phyloP scores from a whole-genome alignment of 2,888 invertebrate genomes.

The Myopa testacea region DNA sequence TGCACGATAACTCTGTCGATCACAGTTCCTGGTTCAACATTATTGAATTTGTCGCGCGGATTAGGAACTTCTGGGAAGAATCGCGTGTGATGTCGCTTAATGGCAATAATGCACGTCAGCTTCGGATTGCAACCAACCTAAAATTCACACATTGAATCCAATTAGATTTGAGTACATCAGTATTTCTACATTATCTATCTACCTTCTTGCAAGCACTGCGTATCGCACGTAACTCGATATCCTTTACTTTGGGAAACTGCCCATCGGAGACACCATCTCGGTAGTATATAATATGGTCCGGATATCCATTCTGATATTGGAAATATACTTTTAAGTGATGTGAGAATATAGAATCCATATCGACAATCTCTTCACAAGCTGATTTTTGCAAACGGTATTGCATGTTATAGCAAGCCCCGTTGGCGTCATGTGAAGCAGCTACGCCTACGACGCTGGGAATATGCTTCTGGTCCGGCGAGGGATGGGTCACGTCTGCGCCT shows the following conservation, averaged over 20 bases:
- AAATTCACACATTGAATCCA: conserved; percentile 10
- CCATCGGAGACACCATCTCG: conserved; percentile 92
- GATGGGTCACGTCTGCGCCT: conserved; percentile 95
- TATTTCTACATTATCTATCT: conserved; percentile 23
- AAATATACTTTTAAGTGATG: conserved; percentile 76
- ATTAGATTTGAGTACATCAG: neutral
- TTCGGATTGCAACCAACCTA: conserved; percentile 70
- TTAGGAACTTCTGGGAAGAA: conserved; percentile 62
- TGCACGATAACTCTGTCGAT: conserved; percentile 89
- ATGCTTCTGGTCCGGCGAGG: conserved; percentile 77
- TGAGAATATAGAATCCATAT: conserved; percentile 76
- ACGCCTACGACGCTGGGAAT: conserved; percentile 78
- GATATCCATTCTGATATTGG: conserved; percentile 64
- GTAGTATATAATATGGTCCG: conserved; percentile 77
- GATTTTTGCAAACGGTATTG: conserved; percentile 82
- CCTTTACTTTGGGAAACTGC: conserved; percentile 76
- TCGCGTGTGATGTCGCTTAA: conserved; percentile 96
- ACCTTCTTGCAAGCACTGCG: conserved; percentile 75
- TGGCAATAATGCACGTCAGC: conserved; percentile 92
- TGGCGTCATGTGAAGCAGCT: conserved; percentile 78
- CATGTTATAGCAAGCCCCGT: conserved; percentile 79
- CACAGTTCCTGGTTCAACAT: conserved; percentile 88
- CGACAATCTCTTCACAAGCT: conserved; percentile 79
- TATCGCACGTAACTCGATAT: conserved; percentile 75
- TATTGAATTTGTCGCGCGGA: conserved; percentile 72